These are phyloP conservation scores for Iselma pallidipennis DNA, from an alignment of 2,888 invertebrate genomes.

Conservation along the genomic window DNA sequence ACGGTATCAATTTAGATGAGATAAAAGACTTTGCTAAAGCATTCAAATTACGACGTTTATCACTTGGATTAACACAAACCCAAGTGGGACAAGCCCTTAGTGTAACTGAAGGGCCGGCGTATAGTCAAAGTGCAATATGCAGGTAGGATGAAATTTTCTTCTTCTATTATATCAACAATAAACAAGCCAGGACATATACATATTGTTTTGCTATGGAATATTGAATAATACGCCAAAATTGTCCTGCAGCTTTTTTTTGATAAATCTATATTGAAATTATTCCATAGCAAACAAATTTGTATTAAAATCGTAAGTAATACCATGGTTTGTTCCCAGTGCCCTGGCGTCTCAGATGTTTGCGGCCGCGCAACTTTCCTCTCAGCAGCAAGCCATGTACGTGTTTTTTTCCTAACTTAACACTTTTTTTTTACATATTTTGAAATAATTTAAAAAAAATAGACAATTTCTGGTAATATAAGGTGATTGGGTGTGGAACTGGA, in stretches of 20 bases:
- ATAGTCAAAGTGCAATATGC: conserved; percentile 99
- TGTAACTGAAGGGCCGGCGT: conserved; percentile 96
- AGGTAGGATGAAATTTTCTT: conserved; percentile 68
- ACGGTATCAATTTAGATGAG: conserved; percentile 96
- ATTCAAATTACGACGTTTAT: conserved; percentile 91
- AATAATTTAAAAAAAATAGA: not conserved
- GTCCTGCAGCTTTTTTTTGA: not conserved
- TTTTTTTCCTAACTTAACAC: conserved; percentile 31
- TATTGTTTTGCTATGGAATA: conserved; percentile 11
- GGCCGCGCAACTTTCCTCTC: conserved; percentile 87
- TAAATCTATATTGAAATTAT: conserved; percentile 16
- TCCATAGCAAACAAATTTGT: conserved; percentile 18
- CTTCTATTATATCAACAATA: not conserved
- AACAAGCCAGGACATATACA: conserved; percentile 31
- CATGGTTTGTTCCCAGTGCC: conserved; percentile 81
- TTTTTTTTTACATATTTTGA: conserved; percentile 22
- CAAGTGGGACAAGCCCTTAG: conserved; percentile 97
- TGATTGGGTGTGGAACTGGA: conserved; percentile 12
- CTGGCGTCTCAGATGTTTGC: conserved; percentile 96
- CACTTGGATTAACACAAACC: conserved; percentile 93
- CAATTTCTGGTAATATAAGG: not conserved
- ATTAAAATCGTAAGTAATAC: conserved; percentile 42
- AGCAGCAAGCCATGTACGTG: conserved; percentile 94
- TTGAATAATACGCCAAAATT: not conserved
- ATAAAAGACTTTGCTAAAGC: conserved; percentile 98